Evolutionary conservation across 2,797 vertebrate genomes (phyloP).

Genomic region (Parambassis ranga): DNA sequence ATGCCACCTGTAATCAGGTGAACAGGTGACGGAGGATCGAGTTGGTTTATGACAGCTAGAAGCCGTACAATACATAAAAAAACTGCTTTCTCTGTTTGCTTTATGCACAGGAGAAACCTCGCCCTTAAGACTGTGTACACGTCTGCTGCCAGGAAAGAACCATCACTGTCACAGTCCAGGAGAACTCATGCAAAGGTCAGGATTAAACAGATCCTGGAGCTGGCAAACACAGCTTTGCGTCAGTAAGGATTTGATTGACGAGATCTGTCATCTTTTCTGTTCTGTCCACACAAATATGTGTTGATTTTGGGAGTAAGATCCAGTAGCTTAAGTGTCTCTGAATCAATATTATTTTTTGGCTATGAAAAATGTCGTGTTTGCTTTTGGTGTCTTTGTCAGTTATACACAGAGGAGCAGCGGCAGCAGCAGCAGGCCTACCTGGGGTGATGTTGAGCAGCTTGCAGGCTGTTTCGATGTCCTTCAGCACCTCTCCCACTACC

Average conservation of each 20-base stretch:
- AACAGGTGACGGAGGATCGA: slow-evolving; percentile 40
- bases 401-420: neutral
- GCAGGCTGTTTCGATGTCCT: slow-evolving; percentile 97
- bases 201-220: slow-evolving; percentile 83
- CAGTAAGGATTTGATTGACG: slow-evolving; percentile 53
- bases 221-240: slow-evolving; percentile 63
- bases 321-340: slow-evolving; percentile 23
- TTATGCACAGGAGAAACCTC: slow-evolving; percentile 58
- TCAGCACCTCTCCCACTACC: slow-evolving; percentile 97
- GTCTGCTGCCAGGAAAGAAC: slow-evolving; percentile 52
- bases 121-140: slow-evolving; percentile 76
- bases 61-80: slow-evolving; percentile 37
- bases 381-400: slow-evolving; percentile 21
- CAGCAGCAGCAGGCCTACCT: slow-evolving; percentile 76
- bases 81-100: slow-evolving; percentile 65
- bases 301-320: slow-evolving; percentile 52
- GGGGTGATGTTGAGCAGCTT: slow-evolving; percentile 95
- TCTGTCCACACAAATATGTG: slow-evolving; percentile 37
- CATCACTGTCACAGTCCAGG: slow-evolving; percentile 58
- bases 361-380: slow-evolving; percentile 13
- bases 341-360: slow-evolving; percentile 28
- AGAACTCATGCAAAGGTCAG: slow-evolving; percentile 66
- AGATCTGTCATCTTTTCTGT: slow-evolving; percentile 51
- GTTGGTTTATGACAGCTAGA: slow-evolving; percentile 55
- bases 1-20: slow-evolving; percentile 25